Conservation (phyloP, 1,140 invertebrate species). For the Anoplophora glabripennis region DNA sequence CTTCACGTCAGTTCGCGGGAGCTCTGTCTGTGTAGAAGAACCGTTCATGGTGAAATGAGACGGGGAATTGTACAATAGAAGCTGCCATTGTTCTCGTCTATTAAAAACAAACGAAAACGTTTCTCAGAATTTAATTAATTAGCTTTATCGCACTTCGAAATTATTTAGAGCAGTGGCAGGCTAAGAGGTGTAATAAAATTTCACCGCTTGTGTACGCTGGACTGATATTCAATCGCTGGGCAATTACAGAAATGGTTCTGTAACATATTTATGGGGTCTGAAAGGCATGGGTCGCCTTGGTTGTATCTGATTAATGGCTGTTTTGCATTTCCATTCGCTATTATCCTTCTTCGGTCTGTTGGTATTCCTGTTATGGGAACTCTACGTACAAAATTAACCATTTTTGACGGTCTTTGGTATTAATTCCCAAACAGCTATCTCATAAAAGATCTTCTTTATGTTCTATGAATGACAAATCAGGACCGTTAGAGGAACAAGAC, state of each 20-base stretch:
- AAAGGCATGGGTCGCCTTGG: not conserved
- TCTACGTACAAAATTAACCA: too few relatives aligned
- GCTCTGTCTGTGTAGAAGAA: not conserved
- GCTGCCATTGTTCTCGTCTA: slow-evolving; percentile 15
- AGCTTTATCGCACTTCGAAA: slow-evolving; percentile 28
- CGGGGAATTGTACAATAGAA: not conserved
- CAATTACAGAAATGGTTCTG: slow-evolving; percentile 19
- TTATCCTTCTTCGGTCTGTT: too few relatives aligned
- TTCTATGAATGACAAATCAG: too few relatives aligned
- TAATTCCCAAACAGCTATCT: too few relatives aligned
- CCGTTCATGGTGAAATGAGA: not conserved
- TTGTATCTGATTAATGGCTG: too few relatives aligned
- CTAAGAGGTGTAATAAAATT: slow-evolving; percentile 26
- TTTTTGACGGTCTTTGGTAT: too few relatives aligned
- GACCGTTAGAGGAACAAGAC: too few relatives aligned
- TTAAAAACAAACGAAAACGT: slow-evolving; percentile 28
- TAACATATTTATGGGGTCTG: slow-evolving; percentile 20
- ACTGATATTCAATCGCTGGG: slow-evolving; percentile 19
- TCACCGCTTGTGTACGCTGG: slow-evolving; percentile 13
- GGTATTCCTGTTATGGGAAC: too few relatives aligned
- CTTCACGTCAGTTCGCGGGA: slow-evolving; percentile 4
- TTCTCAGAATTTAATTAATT: slow-evolving; percentile 39
- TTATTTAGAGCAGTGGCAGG: slow-evolving; percentile 24
- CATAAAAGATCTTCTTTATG: too few relatives aligned
- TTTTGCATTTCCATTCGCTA: too few relatives aligned